phyloP scores from a whole-genome alignment of 2,888 invertebrate species.

The Stenodera caucasica region DNA sequence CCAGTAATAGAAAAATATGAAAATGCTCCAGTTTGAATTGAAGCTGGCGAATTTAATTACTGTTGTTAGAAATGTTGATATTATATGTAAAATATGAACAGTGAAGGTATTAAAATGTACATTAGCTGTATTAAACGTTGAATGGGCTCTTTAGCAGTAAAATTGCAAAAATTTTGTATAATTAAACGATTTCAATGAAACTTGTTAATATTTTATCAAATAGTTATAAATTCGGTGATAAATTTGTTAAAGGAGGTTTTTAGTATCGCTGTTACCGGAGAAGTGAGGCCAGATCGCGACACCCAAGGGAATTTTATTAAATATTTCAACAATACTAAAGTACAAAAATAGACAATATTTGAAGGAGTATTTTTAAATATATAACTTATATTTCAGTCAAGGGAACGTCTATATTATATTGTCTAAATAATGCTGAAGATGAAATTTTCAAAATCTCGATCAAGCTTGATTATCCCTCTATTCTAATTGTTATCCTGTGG shows the following conservation, averaged over 20 bases:
- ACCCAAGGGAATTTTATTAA: constrained; percentile 16
- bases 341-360: constrained; percentile 11
- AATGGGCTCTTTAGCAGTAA: background rate
- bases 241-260: no score
- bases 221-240: no score
- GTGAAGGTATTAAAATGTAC: background rate
- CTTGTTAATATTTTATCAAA: background rate
- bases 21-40: background rate
- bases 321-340: constrained; percentile 20
- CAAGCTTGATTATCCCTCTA: no score
- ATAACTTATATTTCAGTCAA: background rate
- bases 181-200: background rate
- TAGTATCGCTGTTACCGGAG: no score
- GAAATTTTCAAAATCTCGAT: no score
- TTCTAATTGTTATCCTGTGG: no score
- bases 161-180: background rate
- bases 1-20: background rate
- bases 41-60: background rate
- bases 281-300: constrained; percentile 12
- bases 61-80: background rate
- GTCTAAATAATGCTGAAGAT: no score
- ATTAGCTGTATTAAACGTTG: background rate
- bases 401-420: background rate
- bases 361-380: background rate
- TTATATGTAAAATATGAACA: background rate